phyloP scores from a whole-genome alignment of 2,113 vertebrate genomes.

The Scytalopus superciliaris region DNA sequence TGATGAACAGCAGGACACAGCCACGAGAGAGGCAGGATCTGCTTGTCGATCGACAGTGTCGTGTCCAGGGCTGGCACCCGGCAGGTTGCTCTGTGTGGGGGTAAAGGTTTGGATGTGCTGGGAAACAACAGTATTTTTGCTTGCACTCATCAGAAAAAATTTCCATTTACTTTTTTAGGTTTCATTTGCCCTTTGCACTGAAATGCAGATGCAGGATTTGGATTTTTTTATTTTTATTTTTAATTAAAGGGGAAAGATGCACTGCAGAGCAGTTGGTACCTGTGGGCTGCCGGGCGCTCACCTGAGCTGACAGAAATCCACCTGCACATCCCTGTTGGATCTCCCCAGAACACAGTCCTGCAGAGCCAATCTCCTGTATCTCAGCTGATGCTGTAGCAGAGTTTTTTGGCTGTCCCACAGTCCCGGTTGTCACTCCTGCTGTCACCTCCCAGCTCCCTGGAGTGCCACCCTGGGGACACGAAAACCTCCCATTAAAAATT shows the following conservation, averaged over 20 bases:
- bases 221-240: not conserved
- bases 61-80: not conserved
- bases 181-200: not conserved
- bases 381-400: not conserved
- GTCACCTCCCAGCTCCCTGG: not conserved
- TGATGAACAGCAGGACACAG: not conserved
- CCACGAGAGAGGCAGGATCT: not conserved
- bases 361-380: rapidly evolving
- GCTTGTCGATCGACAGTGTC: rapidly evolving
- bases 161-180: not conserved
- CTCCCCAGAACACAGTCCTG: not conserved
- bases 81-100: not conserved
- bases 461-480: not conserved
- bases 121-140: not conserved
- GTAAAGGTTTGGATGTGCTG: not conserved
- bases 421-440: not conserved
- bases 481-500: not conserved
- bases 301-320: not conserved
- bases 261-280: not conserved
- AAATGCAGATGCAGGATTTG: not conserved
- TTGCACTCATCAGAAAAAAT: not conserved
- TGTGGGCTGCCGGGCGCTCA: not conserved
- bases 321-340: not conserved
- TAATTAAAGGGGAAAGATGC: no score
- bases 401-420: not conserved